Conservation (phyloP, 2,888 invertebrate genomes). For the Melipona beecheii region DNA sequence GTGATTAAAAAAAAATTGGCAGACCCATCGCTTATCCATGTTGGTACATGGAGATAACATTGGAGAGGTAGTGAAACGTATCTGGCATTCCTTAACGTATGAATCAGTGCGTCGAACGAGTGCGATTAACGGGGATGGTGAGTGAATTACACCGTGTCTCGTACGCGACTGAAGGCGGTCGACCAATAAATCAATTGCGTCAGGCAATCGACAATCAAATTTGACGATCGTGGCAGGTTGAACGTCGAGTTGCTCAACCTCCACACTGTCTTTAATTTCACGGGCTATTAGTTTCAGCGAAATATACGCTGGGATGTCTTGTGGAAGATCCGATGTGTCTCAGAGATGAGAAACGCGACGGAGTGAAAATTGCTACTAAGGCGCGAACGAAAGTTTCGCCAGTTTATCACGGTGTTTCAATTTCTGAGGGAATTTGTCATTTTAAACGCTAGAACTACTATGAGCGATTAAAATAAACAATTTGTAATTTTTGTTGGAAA, state of each 20-base stretch:
- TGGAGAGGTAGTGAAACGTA: slow-evolving; percentile 59
- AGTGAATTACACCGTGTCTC: slow-evolving; percentile 53
- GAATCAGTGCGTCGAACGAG: slow-evolving; percentile 48
- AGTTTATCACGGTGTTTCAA: no score
- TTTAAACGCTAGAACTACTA: no score
- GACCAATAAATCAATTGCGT: slow-evolving; percentile 58
- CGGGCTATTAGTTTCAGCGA: background rate
- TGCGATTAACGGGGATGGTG: slow-evolving; percentile 63
- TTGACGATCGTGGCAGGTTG: slow-evolving; percentile 57
- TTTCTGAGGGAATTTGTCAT: no score
- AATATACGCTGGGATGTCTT: background rate
- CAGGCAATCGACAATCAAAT: slow-evolving; percentile 54
- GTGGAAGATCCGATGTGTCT: background rate
- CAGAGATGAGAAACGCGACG: background rate
- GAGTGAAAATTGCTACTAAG: no score
- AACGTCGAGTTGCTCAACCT: slow-evolving; percentile 6
- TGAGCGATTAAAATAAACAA: no score
- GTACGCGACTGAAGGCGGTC: slow-evolving; percentile 45
- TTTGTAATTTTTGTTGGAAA: no score
- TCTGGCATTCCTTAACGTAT: slow-evolving; percentile 48
- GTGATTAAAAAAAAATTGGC: no score
- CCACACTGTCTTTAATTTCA: slow-evolving; percentile 1
- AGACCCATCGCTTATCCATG: slow-evolving; percentile 7
- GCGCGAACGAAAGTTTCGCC: no score
- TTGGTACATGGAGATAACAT: slow-evolving; percentile 55